phyloP scores from a whole-genome alignment of 1,140 invertebrate genomes.

The Sarcophaga bullata region DNA sequence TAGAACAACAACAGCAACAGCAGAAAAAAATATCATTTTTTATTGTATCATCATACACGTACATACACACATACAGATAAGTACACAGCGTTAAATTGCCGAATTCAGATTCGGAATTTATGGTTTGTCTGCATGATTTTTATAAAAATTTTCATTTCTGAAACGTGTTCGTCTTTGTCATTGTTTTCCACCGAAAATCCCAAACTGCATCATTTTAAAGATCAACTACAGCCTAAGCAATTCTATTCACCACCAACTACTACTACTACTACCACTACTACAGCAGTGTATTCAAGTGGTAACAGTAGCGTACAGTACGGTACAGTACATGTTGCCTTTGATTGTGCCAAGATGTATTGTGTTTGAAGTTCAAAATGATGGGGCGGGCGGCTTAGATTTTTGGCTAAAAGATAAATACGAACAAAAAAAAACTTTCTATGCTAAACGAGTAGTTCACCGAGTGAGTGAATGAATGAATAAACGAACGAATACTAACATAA shows the following conservation, averaged over 20 bases:
- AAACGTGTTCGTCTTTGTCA: constrained; percentile 44
- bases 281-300: not conserved
- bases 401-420: constrained; percentile 22
- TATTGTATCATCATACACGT: not conserved
- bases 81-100: constrained; percentile 46
- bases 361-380: constrained; percentile 16
- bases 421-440: not conserved
- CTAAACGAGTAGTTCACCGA: not conserved
- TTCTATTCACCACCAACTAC: not conserved
- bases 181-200: constrained; percentile 28
- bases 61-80: no score
- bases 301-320: constrained; percentile 32
- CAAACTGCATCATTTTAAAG: not conserved
- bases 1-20: not conserved
- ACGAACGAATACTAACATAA: not conserved
- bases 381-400: constrained; percentile 35
- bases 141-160: constrained; percentile 49
- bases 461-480: not conserved
- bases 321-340: constrained; percentile 18
- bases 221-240: not conserved
- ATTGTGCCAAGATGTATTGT: constrained; percentile 34
- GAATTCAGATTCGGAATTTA: constrained; percentile 48
- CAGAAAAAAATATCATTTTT: constrained; percentile 9
- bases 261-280: no score
- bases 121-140: constrained; percentile 46